These are phyloP conservation scores for Uria aalge DNA, from an alignment of 2,113 vertebrate species.

Conservation along the genomic window DNA sequence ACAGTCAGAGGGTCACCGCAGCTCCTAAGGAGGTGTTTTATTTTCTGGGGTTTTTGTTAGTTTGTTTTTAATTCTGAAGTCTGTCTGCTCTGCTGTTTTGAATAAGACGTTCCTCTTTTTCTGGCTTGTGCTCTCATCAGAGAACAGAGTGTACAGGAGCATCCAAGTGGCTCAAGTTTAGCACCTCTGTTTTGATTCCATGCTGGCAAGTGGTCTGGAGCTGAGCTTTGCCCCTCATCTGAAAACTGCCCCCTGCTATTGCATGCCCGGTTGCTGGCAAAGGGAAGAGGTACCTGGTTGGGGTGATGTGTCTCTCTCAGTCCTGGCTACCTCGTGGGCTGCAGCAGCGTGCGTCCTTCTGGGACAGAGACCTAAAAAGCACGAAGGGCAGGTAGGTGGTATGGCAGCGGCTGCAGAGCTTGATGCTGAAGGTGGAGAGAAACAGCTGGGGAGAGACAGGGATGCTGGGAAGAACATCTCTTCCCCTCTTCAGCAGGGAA, in stretches of 20 bases:
- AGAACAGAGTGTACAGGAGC: not conserved
- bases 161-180: not conserved
- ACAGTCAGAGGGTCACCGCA: not conserved
- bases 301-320: not conserved
- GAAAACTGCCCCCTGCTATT: not conserved
- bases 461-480: not conserved
- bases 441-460: not conserved
- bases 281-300: not conserved
- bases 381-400: accelerated
- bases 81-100: not conserved
- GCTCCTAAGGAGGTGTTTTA: not conserved
- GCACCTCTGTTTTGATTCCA: not conserved
- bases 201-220: not conserved
- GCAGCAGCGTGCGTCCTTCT: accelerated
- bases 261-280: not conserved
- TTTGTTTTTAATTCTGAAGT: not conserved
- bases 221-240: not conserved
- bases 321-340: not conserved
- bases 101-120: not conserved
- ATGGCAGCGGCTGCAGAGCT: not conserved
- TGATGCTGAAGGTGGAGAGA: not conserved
- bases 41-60: not conserved
- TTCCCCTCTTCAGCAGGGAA: not conserved
- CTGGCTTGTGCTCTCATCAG: not conserved
- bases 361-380: not conserved